Base-by-base conservation (phyloP, 2,888 invertebrate species). In the Danaus chrysippus region DNA sequence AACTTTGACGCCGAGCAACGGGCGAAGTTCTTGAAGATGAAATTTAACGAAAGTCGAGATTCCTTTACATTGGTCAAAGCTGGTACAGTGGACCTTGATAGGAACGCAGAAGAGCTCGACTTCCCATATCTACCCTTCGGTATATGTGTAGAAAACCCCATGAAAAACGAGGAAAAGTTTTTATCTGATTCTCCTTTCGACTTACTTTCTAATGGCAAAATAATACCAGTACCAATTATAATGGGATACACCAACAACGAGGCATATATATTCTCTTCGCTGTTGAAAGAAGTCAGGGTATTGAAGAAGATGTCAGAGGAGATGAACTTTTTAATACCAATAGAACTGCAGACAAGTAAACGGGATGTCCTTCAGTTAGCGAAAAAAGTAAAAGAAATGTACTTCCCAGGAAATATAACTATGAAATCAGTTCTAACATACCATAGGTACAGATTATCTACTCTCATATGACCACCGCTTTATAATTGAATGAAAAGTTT, bases 221-320 rank as follows among this genome's bases (percentile, higher is more conserved):
- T 72, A 1, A 65, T 69, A 10, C 64, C 70, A 13, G 82, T 87
- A 41, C 91, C 91, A 0, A 71, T 85, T 67, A 82, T 91, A 6
- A 81, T 87, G 12, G 91, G 91, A 8, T 88, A 79, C 60, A 89
- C 85, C 56, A 82, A 71, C 57, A 75, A 89, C 54, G 91, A 91
- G 69, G 90, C 81, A 1, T 89, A 88, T 66, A 76, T 89, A 44
- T 90, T 91, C 62, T 71, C 79, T 1, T 79, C 79, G 8, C 73
- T 74, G 56, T 67, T 91, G 5, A 77, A 73, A 61, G 76, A 76
- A 56, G 71, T 73, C 6, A 75, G 73, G 17, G 70, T 77, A 5
- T 46, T 76, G 1, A 75, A 61, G 44, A 81, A 72, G 63, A 73
- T 82, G 42, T 34, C 70, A 0, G 70, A 63, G 52, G 74, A 77